Percentiles rank a stretch among this genome's conserved stretches.
These are phyloP conservation scores for Doris montereyensis DNA, from an alignment of 2,888 invertebrate genomes.

Conservation along the genomic window DNA sequence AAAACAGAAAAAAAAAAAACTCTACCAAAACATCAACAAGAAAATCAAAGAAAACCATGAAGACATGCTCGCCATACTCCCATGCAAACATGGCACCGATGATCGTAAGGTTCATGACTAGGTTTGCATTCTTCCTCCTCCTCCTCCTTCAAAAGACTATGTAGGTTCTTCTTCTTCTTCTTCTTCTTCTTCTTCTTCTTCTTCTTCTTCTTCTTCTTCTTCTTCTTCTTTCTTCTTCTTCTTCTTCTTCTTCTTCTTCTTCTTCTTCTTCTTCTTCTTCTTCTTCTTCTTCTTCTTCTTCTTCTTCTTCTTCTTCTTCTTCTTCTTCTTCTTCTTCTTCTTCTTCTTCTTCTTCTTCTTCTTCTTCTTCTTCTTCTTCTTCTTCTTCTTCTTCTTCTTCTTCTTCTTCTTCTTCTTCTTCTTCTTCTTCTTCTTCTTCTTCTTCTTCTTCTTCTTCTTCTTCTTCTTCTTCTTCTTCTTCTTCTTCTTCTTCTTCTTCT, in stretches of 20 bases:
- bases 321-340: conserved; percentile 23
- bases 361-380: background rate
- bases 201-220: background rate
- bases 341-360: background rate
- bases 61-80: too few species aligned
- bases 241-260: background rate
- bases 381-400: background rate
- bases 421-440: conserved; percentile 1
- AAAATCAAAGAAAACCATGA: too few species aligned
- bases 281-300: background rate
- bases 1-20: too few species aligned
- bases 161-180: conserved; percentile 7
- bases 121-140: too few species aligned
- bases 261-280: conserved; percentile 2
- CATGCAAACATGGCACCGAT: too few species aligned
- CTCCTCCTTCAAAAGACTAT: background rate
- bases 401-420: background rate
- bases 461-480: background rate
- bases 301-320: too few species aligned
- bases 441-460: background rate
- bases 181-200: background rate
- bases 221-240: background rate
- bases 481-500: background rate
- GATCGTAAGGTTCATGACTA: too few species aligned
- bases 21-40: too few species aligned